Evolutionary conservation across 2,888 invertebrate genomes (phyloP).

Genomic region (Sinohyriopsis cumingii): DNA sequence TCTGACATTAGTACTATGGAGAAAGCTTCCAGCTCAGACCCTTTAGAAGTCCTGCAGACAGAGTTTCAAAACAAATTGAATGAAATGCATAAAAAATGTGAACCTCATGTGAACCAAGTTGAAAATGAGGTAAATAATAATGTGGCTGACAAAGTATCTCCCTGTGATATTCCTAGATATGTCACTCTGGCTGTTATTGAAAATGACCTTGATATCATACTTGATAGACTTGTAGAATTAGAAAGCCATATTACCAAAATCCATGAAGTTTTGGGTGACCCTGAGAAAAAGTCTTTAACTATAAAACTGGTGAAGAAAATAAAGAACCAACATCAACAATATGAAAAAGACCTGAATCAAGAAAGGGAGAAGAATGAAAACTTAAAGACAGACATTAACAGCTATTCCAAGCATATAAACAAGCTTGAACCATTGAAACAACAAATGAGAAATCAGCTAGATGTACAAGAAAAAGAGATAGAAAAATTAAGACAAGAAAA

Average conservation of each 20-base stretch:
- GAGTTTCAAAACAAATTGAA: slow-evolving; percentile 31
- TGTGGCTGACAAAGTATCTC: not conserved
- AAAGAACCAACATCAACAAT: slow-evolving; percentile 20
- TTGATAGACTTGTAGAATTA: slow-evolving; percentile 17
- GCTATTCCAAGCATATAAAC: slow-evolving; percentile 50
- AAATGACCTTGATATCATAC: not conserved
- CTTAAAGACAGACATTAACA: slow-evolving; percentile 43
- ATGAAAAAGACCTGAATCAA: slow-evolving; percentile 29
- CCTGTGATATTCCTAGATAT: not conserved
- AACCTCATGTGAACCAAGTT: not conserved
- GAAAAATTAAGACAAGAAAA: slow-evolving; percentile 35
- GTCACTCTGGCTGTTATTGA: slow-evolving; percentile 2
- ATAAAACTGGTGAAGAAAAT: slow-evolving; percentile 36
- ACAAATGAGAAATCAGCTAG: slow-evolving; percentile 33
- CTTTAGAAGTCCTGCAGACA: slow-evolving; percentile 15
- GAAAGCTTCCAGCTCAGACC: slow-evolving; percentile 3
- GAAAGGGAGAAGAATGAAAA: slow-evolving; percentile 41
- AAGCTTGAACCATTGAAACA: slow-evolving; percentile 41
- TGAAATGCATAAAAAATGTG: slow-evolving; percentile 24
- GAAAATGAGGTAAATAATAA: too few species aligned
- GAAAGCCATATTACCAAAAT: slow-evolving; percentile 39
- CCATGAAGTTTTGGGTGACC: slow-evolving; percentile 43
- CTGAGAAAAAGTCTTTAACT: slow-evolving; percentile 32
- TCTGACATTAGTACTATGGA: not conserved
- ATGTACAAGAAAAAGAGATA: slow-evolving; percentile 31